Conservation (phyloP, 2,888 invertebrate species). For the Aromia moschata region DNA sequence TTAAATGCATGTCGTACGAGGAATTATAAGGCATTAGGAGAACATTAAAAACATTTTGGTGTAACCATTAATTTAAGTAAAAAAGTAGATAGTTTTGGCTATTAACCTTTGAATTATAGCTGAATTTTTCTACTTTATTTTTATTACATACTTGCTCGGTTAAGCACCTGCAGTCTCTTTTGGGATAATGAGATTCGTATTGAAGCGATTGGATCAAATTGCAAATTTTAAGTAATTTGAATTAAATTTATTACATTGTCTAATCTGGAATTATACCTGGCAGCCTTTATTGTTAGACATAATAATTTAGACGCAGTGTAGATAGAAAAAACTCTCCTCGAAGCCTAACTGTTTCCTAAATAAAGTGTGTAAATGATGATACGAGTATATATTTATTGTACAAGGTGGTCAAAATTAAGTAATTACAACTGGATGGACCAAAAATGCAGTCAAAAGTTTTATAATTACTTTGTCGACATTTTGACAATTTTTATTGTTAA, state of each 20-base stretch:
- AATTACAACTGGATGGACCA: too few relatives aligned
- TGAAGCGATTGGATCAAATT: constrained; percentile 21
- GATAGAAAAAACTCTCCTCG: constrained; percentile 6
- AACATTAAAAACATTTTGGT: constrained; percentile 11
- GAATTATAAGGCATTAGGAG: neutral
- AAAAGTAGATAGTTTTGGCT: constrained; percentile 10
- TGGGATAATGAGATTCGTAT: constrained; percentile 25
- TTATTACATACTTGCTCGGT: constrained; percentile 6
- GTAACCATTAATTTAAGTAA: constrained; percentile 18
- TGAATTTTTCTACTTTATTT: constrained; percentile 13
- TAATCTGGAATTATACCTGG: constrained; percentile 22
- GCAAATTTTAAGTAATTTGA: constrained; percentile 21
- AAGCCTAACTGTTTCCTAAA: constrained; percentile 21
- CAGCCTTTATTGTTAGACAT: constrained; percentile 17
- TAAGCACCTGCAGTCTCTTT: constrained; percentile 17
- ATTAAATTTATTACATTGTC: constrained; percentile 15
- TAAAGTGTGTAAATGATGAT: too few relatives aligned
- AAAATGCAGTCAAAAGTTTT: too few relatives aligned
- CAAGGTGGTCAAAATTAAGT: too few relatives aligned
- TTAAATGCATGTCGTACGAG: neutral
- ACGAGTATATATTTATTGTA: too few relatives aligned
- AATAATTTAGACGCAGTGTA: constrained; percentile 15
- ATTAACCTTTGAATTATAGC: constrained; percentile 20
- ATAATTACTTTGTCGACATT: too few relatives aligned
- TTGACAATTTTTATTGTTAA: too few relatives aligned